Base-by-base conservation (phyloP, 2,113 vertebrate genomes). In the Hippocampus abdominalis region DNA sequence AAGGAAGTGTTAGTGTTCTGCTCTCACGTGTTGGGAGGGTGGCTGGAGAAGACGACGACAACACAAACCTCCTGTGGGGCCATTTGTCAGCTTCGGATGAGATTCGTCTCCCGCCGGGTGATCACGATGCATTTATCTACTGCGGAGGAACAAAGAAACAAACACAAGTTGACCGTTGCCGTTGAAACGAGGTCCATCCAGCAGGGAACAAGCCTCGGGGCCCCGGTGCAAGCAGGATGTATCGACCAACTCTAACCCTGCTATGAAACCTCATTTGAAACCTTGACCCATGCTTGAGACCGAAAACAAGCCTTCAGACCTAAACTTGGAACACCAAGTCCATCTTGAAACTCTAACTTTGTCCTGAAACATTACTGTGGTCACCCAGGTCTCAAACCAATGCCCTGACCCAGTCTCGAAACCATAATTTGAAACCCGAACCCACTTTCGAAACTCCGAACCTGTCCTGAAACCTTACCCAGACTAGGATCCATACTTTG, bases 21-120 rank as follows among this genome's bases (percentile, higher is more conserved):
- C 67, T 48, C 65, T 65, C 12, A 29, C 59, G 39, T 73, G 29
- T 27, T 40, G 42, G 2, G 39, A 11, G 18, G 20, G 36, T n/a
- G 61, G 16, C 13, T 36, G 42, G 15, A 13, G 48, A 6, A 27
- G 42, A 74, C 75, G 53, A 46, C 44, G 1, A 8, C 36, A 73
- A 77, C 39, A 51, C 51, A 79, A 86, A 93, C 92, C 92, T 92
- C 77, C 44, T 77, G 75, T 6, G 32, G 12, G 18, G 86, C 87
- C 91, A 92, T 92, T 79, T 66, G 62, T 74, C 46, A 64, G 25
- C 61, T 9, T 70, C 62, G 64, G 71, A 73, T 0, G n/a, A 1
- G 57, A 53, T 73, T 8, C 80, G 69, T 10, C 72, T 72, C 54
- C 71, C 48, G 82, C 36, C 1, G 62, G 64, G 16, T 76, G 68